A percentile compares a stretch with the other conserved stretches of the same genome.
These are phyloP conservation scores for Pogona vitticeps DNA, from an alignment of 2,113 vertebrate genomes.

Conservation along the genomic window DNA sequence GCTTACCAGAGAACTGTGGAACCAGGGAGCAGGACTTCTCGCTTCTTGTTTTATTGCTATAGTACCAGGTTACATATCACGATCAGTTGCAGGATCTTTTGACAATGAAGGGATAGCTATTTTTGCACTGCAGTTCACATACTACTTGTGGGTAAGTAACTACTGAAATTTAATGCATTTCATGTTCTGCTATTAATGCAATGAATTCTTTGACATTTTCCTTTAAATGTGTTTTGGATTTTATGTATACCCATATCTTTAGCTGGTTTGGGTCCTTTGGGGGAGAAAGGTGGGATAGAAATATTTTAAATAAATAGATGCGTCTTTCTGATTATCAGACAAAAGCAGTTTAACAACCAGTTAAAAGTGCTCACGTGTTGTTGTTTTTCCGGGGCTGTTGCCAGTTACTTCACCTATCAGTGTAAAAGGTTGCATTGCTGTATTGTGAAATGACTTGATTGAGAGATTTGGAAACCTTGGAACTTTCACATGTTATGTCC, in stretches of 20 bases:
- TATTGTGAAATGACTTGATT: neutral
- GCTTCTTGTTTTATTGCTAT: slow-evolving; percentile 99
- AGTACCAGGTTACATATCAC: slow-evolving; percentile 97
- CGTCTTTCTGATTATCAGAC: too few species aligned
- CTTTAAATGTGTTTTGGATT: slow-evolving; percentile 29
- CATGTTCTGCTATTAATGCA: neutral
- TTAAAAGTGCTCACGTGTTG: neutral
- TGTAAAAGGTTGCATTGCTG: neutral
- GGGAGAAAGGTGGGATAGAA: too few species aligned
- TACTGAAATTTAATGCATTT: slow-evolving; percentile 24
- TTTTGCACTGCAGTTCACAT: slow-evolving; percentile 99
- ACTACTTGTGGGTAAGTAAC: slow-evolving; percentile 97
- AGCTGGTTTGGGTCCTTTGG: slow-evolving; percentile 24
- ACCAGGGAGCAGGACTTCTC: slow-evolving; percentile 95
- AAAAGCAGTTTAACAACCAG: neutral
- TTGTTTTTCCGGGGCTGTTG: neutral
- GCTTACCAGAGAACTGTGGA: slow-evolving; percentile 98
- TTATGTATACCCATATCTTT: too few species aligned
- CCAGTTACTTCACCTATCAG: neutral
- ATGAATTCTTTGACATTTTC: neutral
- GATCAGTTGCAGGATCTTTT: slow-evolving; percentile 97
- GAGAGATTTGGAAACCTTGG: neutral
- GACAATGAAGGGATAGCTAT: slow-evolving; percentile 99
- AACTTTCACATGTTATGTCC: neutral
- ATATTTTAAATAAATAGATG: too few species aligned